A percentile compares a stretch with the other conserved stretches of the same genome.
phyloP scores from a whole-genome alignment of 1,140 invertebrate species.

The Nasonia giraulti region DNA sequence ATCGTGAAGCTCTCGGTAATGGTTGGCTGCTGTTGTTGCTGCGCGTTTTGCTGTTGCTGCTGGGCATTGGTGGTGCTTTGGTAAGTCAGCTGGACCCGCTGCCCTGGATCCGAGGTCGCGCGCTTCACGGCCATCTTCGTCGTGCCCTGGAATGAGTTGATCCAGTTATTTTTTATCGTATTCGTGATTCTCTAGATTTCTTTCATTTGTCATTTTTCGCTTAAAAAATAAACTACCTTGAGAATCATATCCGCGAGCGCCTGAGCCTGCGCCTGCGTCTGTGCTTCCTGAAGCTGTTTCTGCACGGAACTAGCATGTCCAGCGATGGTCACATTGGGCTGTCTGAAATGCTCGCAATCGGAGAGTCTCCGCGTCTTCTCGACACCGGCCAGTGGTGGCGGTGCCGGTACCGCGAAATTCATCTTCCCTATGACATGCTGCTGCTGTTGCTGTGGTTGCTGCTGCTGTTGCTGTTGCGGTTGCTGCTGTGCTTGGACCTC shows the following conservation, averaged over 20 bases:
- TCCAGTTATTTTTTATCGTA: background rate
- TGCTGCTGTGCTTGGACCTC: conserved; percentile 66
- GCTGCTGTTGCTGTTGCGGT: conserved; percentile 68
- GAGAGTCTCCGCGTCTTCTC: conserved; percentile 79
- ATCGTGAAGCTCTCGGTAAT: conserved; percentile 76
- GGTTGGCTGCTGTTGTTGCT: conserved; percentile 74
- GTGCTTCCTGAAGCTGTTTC: conserved; percentile 75
- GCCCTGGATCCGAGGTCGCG: conserved; percentile 80
- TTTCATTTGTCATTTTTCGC: too few relatives aligned
- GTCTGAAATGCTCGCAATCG: conserved; percentile 79
- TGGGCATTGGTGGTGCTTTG: conserved; percentile 61
- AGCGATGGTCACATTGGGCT: conserved; percentile 74
- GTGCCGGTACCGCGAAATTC: conserved; percentile 79
- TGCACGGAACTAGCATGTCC: conserved; percentile 59
- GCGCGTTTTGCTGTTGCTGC: conserved; percentile 63
- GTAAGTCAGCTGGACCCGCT: conserved; percentile 72
- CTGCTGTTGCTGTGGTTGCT: conserved; percentile 72
- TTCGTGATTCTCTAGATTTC: background rate
- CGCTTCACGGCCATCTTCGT: conserved; percentile 83
- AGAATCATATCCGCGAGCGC: conserved; percentile 72
- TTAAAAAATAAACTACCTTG: conserved; percentile 59
- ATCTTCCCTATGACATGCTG: conserved; percentile 73
- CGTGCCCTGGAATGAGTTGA: conserved; percentile 69
- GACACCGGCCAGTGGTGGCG: conserved; percentile 72
- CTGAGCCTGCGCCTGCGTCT: conserved; percentile 75